These are phyloP conservation scores for Hafferia zeledoni DNA, from an alignment of 2,797 vertebrate species.

Conservation along the genomic window DNA sequence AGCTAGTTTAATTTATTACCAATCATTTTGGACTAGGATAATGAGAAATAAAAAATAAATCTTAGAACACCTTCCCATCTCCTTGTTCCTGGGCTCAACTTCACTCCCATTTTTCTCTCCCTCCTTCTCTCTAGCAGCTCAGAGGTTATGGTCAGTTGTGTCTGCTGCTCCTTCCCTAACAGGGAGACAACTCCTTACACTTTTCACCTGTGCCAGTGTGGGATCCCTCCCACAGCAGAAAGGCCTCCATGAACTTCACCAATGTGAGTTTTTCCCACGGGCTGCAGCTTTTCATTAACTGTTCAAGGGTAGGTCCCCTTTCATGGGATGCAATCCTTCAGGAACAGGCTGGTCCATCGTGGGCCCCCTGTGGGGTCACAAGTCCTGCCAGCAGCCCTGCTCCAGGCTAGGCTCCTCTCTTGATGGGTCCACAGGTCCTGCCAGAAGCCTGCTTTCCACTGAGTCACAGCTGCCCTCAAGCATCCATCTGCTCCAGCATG, in stretches of 20 bases:
- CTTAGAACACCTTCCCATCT: background rate
- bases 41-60: background rate
- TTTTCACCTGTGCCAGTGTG: rapidly evolving
- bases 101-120: background rate
- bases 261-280: rapidly evolving
- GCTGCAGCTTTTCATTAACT: background rate
- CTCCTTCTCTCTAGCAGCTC: background rate
- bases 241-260: background rate
- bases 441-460: background rate
- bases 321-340: rapidly evolving
- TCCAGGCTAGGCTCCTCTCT: background rate
- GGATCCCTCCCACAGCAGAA: background rate
- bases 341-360: background rate
- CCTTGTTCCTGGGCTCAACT: background rate
- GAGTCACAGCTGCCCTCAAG: background rate
- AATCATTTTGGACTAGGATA: background rate
- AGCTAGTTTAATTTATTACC: background rate
- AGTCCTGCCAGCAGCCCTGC: background rate
- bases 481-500: too few species aligned
- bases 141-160: background rate
- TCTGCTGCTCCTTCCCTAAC: background rate
- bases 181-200: background rate
- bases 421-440: background rate
- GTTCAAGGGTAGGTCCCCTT: rapidly evolving
- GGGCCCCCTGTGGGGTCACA: background rate